Evolutionary conservation across 2,113 vertebrate genomes (phyloP), one percentile per base, ranked within the genome.

Genomic region (Tiliqua scincoides): DNA sequence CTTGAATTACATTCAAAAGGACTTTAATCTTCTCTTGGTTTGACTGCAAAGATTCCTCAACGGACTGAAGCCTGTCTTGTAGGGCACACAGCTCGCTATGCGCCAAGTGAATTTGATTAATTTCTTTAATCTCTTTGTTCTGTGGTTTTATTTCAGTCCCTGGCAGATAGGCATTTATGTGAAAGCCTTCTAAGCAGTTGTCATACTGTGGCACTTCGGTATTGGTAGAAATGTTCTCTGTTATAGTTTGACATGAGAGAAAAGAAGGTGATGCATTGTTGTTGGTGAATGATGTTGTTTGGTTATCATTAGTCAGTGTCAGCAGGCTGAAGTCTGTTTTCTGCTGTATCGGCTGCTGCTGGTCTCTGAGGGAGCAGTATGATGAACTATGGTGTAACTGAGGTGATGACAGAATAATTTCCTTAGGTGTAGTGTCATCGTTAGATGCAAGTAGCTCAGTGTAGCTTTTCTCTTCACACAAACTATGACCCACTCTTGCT

Each of bases 21-120:
- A 99, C 98, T 95, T 99, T 99, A 95, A 99, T 99, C 97, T 99
- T 99, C 97, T 99, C 98, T 93, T 99, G 98, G 90, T 99, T 99
- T 2, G 98, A 99, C 89, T 97, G 93, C 68, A 99, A 97, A 84
- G 97, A 98, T 93, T 99, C 98, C 91, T 99, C 99, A 87, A 99
- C 98, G 4, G 96, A 97, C 85, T 98, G 98, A 72, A 99, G 95
- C 91, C 97, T 97, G 84, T 96, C 97, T 90, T 98, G 97, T 70
- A 99, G 96, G 83, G 97, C 96, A n/a, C 93, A 94, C 78, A 97
- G 92, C 68, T 97, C 96, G 0, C 94, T 93, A 32, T 80, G 93
- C 43, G 95, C 95, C 88, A 94, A 93, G 79, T 96, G 95, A 40
- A 94, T 92, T 87, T 95, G 96, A 92, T 93, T 95, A 72, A 94